Percentiles rank a stretch among this genome's conserved stretches.
Evolutionary conservation across 2,888 invertebrate species (phyloP).

Genomic region (Ctenicera cuprea): DNA sequence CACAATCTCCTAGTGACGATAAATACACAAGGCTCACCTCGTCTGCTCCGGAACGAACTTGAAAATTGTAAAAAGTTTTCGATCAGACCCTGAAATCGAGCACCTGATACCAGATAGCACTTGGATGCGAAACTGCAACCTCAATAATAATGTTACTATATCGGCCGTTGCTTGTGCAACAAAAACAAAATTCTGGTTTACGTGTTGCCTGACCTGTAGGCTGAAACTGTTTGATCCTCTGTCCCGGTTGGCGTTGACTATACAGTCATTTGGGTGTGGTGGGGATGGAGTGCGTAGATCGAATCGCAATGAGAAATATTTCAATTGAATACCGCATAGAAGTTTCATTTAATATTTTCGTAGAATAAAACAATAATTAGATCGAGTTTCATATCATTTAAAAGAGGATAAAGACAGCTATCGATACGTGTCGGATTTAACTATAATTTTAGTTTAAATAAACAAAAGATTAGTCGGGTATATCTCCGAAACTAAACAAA

Average conservation of each 20-base stretch:
- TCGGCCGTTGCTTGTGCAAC: constrained; percentile 2
- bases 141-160: not conserved
- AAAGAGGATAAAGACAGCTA: too few relatives aligned
- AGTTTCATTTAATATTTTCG: too few relatives aligned
- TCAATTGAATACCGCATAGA: too few relatives aligned
- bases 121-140: constrained; percentile 12
- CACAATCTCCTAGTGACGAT: not conserved
- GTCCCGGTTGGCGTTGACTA: constrained; percentile 20
- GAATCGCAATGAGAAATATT: not conserved
- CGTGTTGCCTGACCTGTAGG: constrained; percentile 50
- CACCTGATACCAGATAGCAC: constrained; percentile 1
- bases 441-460: too few relatives aligned
- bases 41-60: constrained; percentile 9
- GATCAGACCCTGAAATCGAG: constrained; percentile 1
- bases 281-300: constrained; percentile 18
- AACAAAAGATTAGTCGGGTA: too few relatives aligned
- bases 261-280: constrained; percentile 15
- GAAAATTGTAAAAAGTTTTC: not conserved
- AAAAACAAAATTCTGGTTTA: constrained; percentile 29
- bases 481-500: too few relatives aligned
- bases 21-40: constrained; percentile 11
- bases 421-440: too few relatives aligned
- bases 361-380: not conserved
- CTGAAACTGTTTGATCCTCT: constrained; percentile 32
- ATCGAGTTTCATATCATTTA: too few relatives aligned